Conservation (phyloP, 2,888 invertebrate species). For the Mechanitis messenoides region DNA sequence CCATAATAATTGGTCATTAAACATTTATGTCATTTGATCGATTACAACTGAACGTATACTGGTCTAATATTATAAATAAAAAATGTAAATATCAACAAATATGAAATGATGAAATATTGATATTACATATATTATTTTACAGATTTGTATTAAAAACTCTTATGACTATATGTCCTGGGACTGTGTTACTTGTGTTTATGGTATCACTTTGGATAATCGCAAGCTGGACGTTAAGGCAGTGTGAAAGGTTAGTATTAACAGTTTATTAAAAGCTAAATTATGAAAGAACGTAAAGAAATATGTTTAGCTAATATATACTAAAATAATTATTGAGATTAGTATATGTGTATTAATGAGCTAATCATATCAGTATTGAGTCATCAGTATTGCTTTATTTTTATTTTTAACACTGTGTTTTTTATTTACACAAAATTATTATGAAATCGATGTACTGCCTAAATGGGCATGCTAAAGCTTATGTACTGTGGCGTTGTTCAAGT, state of each 20-base stretch:
- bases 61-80: neutral
- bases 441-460: constrained; percentile 58
- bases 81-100: no score
- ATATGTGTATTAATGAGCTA: constrained; percentile 32
- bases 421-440: constrained; percentile 39
- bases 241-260: constrained; percentile 89
- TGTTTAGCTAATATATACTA: constrained; percentile 11
- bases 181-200: constrained; percentile 98
- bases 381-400: constrained; percentile 53
- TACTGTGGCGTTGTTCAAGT: constrained; percentile 66
- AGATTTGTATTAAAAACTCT: constrained; percentile 96
- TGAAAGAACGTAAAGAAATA: constrained; percentile 11
- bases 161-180: constrained; percentile 99
- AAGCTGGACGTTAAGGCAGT: constrained; percentile 98
- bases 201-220: constrained; percentile 99
- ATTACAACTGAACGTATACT: no score
- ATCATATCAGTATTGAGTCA: constrained; percentile 36
- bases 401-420: constrained; percentile 44
- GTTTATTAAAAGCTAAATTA: constrained; percentile 11
- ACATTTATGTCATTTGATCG: no score
- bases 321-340: constrained; percentile 29
- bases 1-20: no score
- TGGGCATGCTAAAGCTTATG: constrained; percentile 71
- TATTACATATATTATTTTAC: constrained; percentile 36
- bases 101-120: neutral